phyloP scores from a whole-genome alignment of 1,140 invertebrate genomes.

The Carcinoscorpius rotundicauda region DNA sequence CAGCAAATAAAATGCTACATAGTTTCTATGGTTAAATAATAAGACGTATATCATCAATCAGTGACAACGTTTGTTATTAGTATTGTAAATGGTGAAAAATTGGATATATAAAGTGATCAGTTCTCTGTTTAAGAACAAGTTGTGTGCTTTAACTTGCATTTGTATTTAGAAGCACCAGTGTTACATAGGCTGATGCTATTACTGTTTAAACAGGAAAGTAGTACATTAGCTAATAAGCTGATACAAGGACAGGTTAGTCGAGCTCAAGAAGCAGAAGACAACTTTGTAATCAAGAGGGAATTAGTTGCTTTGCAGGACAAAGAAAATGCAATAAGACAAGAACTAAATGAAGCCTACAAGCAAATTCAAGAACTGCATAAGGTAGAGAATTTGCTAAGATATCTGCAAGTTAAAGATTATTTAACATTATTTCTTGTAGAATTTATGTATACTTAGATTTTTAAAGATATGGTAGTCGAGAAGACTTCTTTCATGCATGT shows the following conservation, averaged over 20 bases:
- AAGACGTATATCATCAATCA: neutral
- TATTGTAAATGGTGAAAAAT: neutral
- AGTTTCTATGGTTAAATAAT: neutral
- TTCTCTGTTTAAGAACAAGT: neutral
- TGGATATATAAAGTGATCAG: neutral
- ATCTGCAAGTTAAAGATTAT: too few relatives aligned
- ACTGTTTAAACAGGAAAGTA: slow-evolving; percentile 35
- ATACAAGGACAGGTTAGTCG: slow-evolving; percentile 91
- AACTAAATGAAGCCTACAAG: slow-evolving; percentile 38
- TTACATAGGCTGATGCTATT: neutral
- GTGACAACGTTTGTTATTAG: neutral
- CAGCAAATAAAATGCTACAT: neutral
- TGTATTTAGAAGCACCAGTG: neutral
- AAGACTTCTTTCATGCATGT: too few relatives aligned
- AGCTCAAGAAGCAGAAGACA: slow-evolving; percentile 60
- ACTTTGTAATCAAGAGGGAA: slow-evolving; percentile 48
- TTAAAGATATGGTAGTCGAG: too few relatives aligned
- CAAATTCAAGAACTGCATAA: slow-evolving; percentile 40
- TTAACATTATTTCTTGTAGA: too few relatives aligned
- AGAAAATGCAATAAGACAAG: slow-evolving; percentile 65
- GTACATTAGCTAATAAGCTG: slow-evolving; percentile 66
- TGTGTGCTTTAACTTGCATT: neutral
- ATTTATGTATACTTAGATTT: too few relatives aligned
- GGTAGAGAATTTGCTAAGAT: slow-evolving; percentile 22
- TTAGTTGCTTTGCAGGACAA: slow-evolving; percentile 57